Percentiles rank a stretch among this genome's conserved stretches.
phyloP scores from a whole-genome alignment of 2,888 invertebrate genomes.

The Heliconius sara region DNA sequence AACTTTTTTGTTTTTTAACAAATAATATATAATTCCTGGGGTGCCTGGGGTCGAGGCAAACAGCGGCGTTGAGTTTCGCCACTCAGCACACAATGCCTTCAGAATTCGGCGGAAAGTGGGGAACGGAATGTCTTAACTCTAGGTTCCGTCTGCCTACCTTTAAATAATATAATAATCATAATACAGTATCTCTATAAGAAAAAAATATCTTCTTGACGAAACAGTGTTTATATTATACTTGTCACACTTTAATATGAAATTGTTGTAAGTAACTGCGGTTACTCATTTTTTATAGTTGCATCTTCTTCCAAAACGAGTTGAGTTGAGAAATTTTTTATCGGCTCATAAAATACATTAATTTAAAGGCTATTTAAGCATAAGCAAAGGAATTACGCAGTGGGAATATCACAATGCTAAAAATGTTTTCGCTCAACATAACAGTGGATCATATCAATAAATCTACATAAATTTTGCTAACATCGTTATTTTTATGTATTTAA shows the following conservation, averaged over 20 bases:
- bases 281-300: conserved; percentile 29
- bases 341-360: conserved; percentile 29
- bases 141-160: no score
- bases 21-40: no score
- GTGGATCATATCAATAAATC: conserved; percentile 27
- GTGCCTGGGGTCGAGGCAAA: no score
- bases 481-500: conserved; percentile 5
- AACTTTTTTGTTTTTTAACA: no score
- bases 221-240: not conserved
- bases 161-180: not conserved
- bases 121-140: no score
- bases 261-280: not conserved
- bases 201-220: not conserved
- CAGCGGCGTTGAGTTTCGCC: no score
- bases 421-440: conserved; percentile 28
- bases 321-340: conserved; percentile 35
- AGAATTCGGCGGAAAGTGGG: no score
- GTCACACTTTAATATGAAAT: not conserved
- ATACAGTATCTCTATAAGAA: not conserved
- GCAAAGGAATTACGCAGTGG: no score
- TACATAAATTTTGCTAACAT: not conserved
- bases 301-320: conserved; percentile 37
- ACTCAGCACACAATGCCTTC: no score
- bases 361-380: no score
- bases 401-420: conserved; percentile 32